Conservation (phyloP, 2,797 vertebrate species). For the Ispidina picta region DNA sequence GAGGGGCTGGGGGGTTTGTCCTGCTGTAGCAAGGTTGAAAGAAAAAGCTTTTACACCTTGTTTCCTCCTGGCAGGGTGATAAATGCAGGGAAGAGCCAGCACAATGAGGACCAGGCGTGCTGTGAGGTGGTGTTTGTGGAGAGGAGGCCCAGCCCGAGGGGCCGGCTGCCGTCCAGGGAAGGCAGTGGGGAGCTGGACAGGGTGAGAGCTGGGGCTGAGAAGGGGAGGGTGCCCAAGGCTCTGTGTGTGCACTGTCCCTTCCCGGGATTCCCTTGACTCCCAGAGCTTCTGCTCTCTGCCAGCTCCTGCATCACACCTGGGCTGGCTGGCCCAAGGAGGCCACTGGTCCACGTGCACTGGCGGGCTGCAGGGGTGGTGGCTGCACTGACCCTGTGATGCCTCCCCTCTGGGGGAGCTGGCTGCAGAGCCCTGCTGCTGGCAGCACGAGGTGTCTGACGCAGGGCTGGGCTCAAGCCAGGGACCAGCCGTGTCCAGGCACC, state of each 20-base stretch:
- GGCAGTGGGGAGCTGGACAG: constrained; percentile 18
- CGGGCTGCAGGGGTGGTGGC: neutral
- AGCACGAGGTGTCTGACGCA: neutral
- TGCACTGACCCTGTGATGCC: fast-evolving
- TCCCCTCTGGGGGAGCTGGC: fast-evolving
- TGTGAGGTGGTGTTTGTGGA: constrained; percentile 92
- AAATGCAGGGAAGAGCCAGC: constrained; percentile 97
- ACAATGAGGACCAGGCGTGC: constrained; percentile 97
- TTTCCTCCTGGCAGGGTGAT: constrained; percentile 85
- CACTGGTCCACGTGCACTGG: fast-evolving
- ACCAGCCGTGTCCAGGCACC: neutral
- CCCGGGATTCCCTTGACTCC: neutral
- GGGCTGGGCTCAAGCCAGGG: neutral
- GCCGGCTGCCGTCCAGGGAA: neutral
- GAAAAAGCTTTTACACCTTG: neutral
- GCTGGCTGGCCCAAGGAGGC: too few species aligned
- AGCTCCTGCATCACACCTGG: neutral
- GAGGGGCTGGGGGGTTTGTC: fast-evolving
- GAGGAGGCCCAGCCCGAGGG: constrained; percentile 78
- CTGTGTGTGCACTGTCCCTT: fast-evolving
- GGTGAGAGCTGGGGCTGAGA: neutral
- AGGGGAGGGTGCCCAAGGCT: neutral
- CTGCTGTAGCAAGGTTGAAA: neutral
- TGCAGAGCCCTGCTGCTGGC: neutral
- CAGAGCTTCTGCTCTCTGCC: neutral